Conservation (phyloP, 2,797 vertebrate species). For the Molossus alvarezi region DNA sequence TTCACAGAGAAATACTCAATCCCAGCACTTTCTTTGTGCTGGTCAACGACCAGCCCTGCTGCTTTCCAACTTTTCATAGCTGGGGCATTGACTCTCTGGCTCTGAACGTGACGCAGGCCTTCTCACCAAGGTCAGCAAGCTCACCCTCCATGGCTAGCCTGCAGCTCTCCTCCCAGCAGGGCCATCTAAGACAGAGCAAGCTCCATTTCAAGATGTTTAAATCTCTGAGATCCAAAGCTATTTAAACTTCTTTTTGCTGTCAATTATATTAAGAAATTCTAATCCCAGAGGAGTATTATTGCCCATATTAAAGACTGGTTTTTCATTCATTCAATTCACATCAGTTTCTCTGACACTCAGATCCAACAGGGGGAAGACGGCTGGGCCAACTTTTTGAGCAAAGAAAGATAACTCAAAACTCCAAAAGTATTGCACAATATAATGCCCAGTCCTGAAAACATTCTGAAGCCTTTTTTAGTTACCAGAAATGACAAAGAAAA, state of each 20-base stretch:
- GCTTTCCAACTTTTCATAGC: neutral
- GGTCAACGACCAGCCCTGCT: neutral
- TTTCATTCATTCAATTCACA: slow-evolving; percentile 59
- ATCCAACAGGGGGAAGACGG: neutral
- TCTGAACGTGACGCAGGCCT: neutral
- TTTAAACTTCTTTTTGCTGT: slow-evolving; percentile 38
- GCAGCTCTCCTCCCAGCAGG: neutral
- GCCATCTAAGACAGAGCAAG: neutral
- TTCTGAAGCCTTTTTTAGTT: slow-evolving; percentile 58
- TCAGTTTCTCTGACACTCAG: slow-evolving; percentile 14
- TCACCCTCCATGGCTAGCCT: neutral
- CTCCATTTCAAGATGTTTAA: neutral
- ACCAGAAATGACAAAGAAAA: slow-evolving; percentile 78
- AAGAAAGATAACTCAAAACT: slow-evolving; percentile 60
- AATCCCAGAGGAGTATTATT: neutral
- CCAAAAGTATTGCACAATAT: slow-evolving; percentile 52
- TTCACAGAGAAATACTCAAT: neutral
- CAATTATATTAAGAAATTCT: slow-evolving; percentile 51
- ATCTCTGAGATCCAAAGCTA: neutral
- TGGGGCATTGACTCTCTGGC: neutral
- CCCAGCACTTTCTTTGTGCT: neutral
- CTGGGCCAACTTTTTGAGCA: slow-evolving; percentile 27
- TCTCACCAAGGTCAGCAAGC: accelerated
- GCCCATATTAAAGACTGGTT: slow-evolving; percentile 22
- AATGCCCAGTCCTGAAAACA: slow-evolving; percentile 56